Evolutionary conservation across 92 coral and sea anemone genomes (phyloP), one percentile per base, ranked within the genome.

Genomic region (Actinostola sp.): DNA sequence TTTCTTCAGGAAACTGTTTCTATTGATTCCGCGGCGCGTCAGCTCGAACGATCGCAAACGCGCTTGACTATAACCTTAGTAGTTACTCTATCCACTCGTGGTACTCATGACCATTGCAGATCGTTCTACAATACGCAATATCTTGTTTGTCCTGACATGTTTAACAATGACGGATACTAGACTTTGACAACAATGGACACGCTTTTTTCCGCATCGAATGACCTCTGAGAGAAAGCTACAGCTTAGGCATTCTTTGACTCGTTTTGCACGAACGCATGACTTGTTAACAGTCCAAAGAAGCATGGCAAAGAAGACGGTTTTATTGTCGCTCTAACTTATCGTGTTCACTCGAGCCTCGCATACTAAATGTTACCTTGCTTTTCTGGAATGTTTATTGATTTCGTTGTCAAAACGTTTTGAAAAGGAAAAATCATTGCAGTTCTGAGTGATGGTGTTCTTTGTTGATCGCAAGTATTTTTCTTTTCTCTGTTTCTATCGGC

Each of bases 91-190:
- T n/a, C n/a, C n/a, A n/a, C n/a, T n/a, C n/a, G n/a, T n/a, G n/a
- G n/a, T n/a, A n/a, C 61, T 43, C 62, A 42, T 42, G 49, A 34
- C 63, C 74, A 68, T 51, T 33, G 42, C 74, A 77, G 64, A 71
- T 59, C 76, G 24, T 15, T 76, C 28, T 45, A 52, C 71, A 83
- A 53, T 70, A 68, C 27, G 44, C 83, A 76, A 83, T 76, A 75
- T 83, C 7, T 55, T 64, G 49, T 67, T 32, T 68, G 59, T 68
- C 16, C 26, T 48, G 17, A 43, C 25, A 32, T 52, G 26, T 33
- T 14, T 27, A 68, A 68, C 74, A 68, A 68, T 30, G 33, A 32
- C 10, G 24, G 12, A 20, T 14, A 52, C 26, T 16, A 19, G 13
- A 52, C 32, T 25, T 21, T 8, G 26, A 6, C 17, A 27, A 66